phyloP scores from a whole-genome alignment of 2,113 vertebrate genomes.

The Xenopus borealis region DNA sequence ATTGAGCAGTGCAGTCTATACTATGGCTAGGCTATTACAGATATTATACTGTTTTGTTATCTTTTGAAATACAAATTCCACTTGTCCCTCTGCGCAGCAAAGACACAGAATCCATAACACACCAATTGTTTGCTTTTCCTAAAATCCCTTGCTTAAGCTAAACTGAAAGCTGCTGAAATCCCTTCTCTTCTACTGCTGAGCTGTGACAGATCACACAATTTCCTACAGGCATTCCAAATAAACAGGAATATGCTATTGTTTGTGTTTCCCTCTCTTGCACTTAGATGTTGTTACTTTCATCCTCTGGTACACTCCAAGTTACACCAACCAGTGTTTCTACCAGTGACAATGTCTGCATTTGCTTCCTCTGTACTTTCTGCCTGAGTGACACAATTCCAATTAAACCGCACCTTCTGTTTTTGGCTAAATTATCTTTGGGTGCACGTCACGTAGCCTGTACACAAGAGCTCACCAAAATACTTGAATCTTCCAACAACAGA shows the following conservation, averaged over 20 bases:
- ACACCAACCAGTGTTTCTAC: neutral
- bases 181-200: neutral
- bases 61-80: neutral
- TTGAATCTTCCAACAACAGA: too few relatives aligned
- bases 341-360: too few relatives aligned
- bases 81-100: neutral
- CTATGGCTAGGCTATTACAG: neutral
- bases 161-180: constrained; percentile 7
- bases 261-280: neutral
- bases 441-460: too few relatives aligned
- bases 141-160: constrained; percentile 9
- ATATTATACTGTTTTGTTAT: neutral
- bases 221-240: neutral
- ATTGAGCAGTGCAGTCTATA: neutral
- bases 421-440: too few relatives aligned
- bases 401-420: too few relatives aligned
- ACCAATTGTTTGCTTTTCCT: neutral
- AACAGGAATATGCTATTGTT: neutral
- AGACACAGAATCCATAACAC: neutral
- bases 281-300: neutral
- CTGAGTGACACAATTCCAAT: too few relatives aligned
- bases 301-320: neutral
- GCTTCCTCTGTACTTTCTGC: too few relatives aligned
- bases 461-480: too few relatives aligned
- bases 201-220: neutral